Evolutionary conservation across 2,113 vertebrate genomes (phyloP).

Genomic region (Aspidoscelis tigris): DNA sequence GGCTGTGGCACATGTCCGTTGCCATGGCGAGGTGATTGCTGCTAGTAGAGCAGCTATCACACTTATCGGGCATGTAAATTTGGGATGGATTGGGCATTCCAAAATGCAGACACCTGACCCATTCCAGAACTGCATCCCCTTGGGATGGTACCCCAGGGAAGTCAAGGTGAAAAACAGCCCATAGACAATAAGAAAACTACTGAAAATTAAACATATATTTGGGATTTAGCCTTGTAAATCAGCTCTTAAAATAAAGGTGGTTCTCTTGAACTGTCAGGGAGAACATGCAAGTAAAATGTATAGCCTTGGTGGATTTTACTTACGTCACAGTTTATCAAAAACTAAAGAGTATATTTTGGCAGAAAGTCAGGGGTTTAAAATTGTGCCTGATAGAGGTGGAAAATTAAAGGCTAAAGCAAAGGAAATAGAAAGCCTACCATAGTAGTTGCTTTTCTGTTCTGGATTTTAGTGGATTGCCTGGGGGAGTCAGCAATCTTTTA

Average conservation of each 20-base stretch:
- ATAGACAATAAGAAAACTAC: neutral
- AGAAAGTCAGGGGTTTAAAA: slow-evolving; percentile 49
- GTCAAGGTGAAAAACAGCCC: no score
- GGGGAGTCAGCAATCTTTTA: slow-evolving; percentile 5
- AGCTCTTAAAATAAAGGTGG: neutral
- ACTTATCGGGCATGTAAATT: no score
- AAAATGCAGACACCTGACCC: no score
- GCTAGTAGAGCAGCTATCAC: no score
- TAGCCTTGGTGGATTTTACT: slow-evolving; percentile 49
- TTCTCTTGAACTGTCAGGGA: slow-evolving; percentile 47
- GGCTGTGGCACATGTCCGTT: no score
- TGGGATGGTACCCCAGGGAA: no score
- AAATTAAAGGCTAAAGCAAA: slow-evolving; percentile 40
- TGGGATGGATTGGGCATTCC: no score
- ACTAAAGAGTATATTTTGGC: slow-evolving; percentile 52
- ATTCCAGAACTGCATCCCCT: no score
- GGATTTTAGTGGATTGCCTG: slow-evolving; percentile 21
- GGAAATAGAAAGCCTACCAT: slow-evolving; percentile 32
- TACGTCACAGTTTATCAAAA: slow-evolving; percentile 41
- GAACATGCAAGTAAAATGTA: neutral
- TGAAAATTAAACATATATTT: neutral
- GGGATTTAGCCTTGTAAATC: neutral
- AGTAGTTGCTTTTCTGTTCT: neutral
- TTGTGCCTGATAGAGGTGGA: slow-evolving; percentile 22
- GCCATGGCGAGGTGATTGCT: no score